Evolutionary conservation across 1,140 invertebrate genomes (phyloP), one percentile per base, ranked within the genome.

Genomic region (Drosophila erecta): DNA sequence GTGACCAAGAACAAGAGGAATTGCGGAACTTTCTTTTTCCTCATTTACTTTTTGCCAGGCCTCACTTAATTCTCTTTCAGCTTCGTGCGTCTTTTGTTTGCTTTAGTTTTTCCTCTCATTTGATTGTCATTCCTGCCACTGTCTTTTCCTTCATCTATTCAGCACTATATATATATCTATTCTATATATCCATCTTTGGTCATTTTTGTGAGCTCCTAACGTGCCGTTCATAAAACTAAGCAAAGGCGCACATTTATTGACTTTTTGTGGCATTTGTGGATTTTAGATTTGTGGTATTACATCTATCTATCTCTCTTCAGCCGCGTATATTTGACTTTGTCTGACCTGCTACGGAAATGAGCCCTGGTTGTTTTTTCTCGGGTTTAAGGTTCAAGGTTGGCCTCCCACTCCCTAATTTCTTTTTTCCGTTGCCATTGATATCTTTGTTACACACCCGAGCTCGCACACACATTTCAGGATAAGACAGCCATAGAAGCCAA

Each of bases 201-300:
- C 33, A 41, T 43, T 38, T 66, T 35, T 35, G 1, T 73, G 12
- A 50, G 35, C 40, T 79, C 44, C 59, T 87, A 86, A 86, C 83
- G 83, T 87, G 78, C 83, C 66, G 66, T 83, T 79, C 83, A 86
- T 87, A 86, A 87, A 87, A 79, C 76, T 79, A 81, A 66, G 77
- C 46, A 58, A 40, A 47, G 49, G 40, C 69, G 70, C 83, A 76
- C 79, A 83, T 86, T 87, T 86, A 87, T 86, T 87, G 83, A 87
- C 83, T 64, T 87, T 76, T 86, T 85, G 77, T 71, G 81, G 77
- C 73, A 73, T 77, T 75, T 85, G 81, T 85, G 77, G 67, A 74
- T 77, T 85, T 76, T 57, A 30, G 35, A 65, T 57, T 59, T 78
- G 67, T 40, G 60, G 57, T 43, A 70, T 55, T 59, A 59, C 44